phyloP scores from a whole-genome alignment of 2,113 vertebrate species.

The Trachemys scripta region DNA sequence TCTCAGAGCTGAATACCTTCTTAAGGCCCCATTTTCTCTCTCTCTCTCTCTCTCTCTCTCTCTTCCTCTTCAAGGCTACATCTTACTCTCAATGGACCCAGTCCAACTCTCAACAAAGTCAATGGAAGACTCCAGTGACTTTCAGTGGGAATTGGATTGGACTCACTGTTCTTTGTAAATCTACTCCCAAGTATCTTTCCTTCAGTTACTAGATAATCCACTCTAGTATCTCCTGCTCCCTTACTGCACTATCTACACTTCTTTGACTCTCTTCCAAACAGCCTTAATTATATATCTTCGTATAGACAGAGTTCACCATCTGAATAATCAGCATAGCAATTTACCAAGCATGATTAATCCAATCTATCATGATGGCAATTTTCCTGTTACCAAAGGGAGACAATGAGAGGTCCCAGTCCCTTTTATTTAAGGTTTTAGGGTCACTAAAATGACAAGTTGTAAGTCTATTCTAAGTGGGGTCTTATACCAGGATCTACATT shows the following conservation, averaged over 20 bases:
- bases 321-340: not conserved
- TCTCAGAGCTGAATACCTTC: constrained; percentile 25
- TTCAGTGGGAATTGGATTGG: not conserved
- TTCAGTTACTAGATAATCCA: not conserved
- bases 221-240: not conserved
- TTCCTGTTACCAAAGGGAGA: not conserved
- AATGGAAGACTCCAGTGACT: not conserved
- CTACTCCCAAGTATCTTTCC: fast-evolving
- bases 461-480: not conserved
- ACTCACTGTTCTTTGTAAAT: fast-evolving
- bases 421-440: not conserved
- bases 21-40: not conserved
- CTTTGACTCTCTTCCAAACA: not conserved
- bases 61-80: not conserved
- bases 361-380: not conserved
- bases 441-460: not conserved
- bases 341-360: not conserved
- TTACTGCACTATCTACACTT: fast-evolving
- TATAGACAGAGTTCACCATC: not conserved
- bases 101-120: not conserved
- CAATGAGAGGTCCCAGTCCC: fast-evolving
- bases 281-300: not conserved
- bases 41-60: not conserved
- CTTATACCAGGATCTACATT: not conserved
- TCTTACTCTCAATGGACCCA: not conserved